phyloP scores from a whole-genome alignment of 30 jellyfish, hydroid and myxozoan species.

The Turritopsis dohrnii region DNA sequence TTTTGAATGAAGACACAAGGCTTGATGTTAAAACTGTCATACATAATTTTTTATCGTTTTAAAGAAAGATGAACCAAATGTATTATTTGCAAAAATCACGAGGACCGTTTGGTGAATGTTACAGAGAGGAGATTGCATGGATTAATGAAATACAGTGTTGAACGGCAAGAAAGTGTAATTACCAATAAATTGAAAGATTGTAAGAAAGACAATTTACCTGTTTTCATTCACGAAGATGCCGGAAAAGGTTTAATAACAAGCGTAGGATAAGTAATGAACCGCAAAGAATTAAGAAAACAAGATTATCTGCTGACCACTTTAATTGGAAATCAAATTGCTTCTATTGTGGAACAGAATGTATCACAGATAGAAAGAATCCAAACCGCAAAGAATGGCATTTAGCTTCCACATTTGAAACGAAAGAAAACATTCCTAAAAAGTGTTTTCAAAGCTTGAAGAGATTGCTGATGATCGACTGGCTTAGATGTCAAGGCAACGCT shows the following conservation, averaged over 20 bases:
- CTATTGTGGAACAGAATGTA: constrained; percentile 15
- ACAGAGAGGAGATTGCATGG: constrained; percentile 26
- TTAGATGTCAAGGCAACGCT: background rate
- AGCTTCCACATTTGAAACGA: constrained; percentile 9
- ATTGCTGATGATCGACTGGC: background rate
- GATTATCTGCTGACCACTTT: constrained; percentile 5
- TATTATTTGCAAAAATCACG: constrained; percentile 17
- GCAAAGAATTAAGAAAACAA: constrained; percentile 4
- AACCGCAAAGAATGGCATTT: constrained; percentile 24
- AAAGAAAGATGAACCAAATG: background rate
- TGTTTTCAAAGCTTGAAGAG: background rate
- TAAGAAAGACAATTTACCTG: constrained; percentile 2
- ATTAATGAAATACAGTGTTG: constrained; percentile 23
- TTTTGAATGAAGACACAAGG: background rate
- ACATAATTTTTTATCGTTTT: too few species aligned
- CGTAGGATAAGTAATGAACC: background rate
- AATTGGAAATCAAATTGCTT: constrained; percentile 4
- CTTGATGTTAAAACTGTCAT: background rate
- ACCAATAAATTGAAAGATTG: constrained; percentile 16
- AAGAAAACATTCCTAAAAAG: constrained; percentile 3
- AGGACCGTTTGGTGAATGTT: constrained; percentile 21
- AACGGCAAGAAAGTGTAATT: constrained; percentile 15
- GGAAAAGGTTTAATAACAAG: constrained; percentile 12
- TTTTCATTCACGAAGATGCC: background rate
- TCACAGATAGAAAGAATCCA: constrained; percentile 19